These are phyloP conservation scores for Lepidurus couesii DNA, from an alignment of 1,140 invertebrate species.

Conservation along the genomic window DNA sequence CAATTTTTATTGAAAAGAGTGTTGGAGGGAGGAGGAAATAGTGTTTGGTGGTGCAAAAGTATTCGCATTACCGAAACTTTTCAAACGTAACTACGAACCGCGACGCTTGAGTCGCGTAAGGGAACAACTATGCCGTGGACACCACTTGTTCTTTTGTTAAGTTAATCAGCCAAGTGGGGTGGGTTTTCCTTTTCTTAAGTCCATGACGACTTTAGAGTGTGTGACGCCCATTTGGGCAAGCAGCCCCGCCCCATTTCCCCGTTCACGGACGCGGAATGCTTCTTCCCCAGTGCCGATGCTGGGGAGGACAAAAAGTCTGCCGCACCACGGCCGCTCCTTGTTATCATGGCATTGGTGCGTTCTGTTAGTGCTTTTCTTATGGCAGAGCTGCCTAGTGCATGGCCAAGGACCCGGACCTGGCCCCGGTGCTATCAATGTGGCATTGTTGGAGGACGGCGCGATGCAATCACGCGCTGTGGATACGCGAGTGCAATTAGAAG, in stretches of 20 bases:
- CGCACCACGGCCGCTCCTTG: background rate
- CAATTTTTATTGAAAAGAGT: too few species aligned
- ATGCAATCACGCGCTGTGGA: conserved; percentile 82
- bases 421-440: conserved; percentile 33
- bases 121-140: background rate
- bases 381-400: conserved; percentile 39
- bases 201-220: background rate
- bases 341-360: conserved; percentile 8
- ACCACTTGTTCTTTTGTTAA: background rate
- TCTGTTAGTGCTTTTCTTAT: conserved; percentile 25
- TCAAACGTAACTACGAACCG: background rate
- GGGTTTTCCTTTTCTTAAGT: background rate
- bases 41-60: too few species aligned
- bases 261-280: conserved; percentile 1
- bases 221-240: background rate
- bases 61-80: too few species aligned
- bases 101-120: background rate
- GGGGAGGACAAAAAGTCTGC: background rate
- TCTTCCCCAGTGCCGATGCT: background rate
- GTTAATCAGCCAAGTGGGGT: background rate
- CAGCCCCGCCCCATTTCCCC: background rate
- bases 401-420: conserved; percentile 42
- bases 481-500: conserved; percentile 73
- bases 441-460: conserved; percentile 41
- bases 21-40: too few species aligned